phyloP scores from a whole-genome alignment of 2,797 vertebrate genomes.

The Liasis olivaceus region DNA sequence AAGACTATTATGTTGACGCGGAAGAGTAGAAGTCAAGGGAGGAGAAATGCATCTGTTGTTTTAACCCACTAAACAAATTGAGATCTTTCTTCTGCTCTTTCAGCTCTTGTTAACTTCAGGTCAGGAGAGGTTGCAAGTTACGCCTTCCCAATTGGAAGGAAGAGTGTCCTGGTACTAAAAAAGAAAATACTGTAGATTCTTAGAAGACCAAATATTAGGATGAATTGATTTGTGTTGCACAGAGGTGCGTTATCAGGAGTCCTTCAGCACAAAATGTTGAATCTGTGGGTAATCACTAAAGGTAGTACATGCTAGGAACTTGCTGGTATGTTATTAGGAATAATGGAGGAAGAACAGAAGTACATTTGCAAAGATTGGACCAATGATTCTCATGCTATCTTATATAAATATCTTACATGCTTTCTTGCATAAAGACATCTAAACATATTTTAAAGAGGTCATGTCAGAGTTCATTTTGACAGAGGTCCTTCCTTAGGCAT shows the following conservation, averaged over 20 bases:
- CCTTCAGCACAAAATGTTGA: rapidly evolving
- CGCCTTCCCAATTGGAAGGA: slow-evolving; percentile 60
- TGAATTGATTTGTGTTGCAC: slow-evolving; percentile 35
- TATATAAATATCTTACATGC: too few species aligned
- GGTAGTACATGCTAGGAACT: not conserved
- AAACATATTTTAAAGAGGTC: not conserved
- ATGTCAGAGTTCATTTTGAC: not conserved
- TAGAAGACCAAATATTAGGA: slow-evolving; percentile 33
- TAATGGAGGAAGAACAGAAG: not conserved
- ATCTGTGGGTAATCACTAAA: not conserved
- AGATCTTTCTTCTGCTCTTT: slow-evolving; percentile 61
- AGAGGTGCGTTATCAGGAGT: not conserved
- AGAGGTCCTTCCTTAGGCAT: too few species aligned
- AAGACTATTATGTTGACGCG: slow-evolving; percentile 64
- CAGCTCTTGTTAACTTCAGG: slow-evolving; percentile 45
- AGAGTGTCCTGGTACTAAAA: slow-evolving; percentile 51
- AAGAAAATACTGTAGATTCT: slow-evolving; percentile 28
- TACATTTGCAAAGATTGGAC: not conserved
- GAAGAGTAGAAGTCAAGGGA: slow-evolving; percentile 67
- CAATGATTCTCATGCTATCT: not conserved
- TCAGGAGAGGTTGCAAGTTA: slow-evolving; percentile 52
- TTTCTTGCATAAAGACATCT: not conserved
- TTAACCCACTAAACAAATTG: slow-evolving; percentile 71
- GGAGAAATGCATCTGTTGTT: slow-evolving; percentile 70
- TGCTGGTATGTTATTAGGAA: not conserved